Conservation (phyloP, 2,888 invertebrate genomes). For the Polydrusus pterygomalis region DNA sequence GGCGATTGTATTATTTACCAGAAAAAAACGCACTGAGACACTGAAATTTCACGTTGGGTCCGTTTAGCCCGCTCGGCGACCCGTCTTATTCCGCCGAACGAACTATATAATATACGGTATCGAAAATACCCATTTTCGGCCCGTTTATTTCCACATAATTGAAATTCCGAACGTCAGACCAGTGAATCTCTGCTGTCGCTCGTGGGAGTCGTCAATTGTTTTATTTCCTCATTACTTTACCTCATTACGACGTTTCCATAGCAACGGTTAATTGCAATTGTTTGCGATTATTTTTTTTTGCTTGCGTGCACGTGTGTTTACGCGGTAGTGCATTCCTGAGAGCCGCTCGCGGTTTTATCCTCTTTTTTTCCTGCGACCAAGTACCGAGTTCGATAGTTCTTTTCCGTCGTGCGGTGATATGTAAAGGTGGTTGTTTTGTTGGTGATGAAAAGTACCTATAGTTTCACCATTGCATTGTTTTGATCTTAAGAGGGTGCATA, state of each 20-base stretch:
- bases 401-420: too few relatives aligned
- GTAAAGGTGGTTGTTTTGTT: too few relatives aligned
- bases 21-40: too few relatives aligned
- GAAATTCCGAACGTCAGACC: conserved; percentile 36
- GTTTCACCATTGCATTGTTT: too few relatives aligned
- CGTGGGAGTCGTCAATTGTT: conserved; percentile 41
- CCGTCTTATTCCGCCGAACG: background rate
- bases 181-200: background rate
- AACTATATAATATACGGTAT: conserved; percentile 15
- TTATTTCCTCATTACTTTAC: conserved; percentile 34
- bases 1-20: too few relatives aligned
- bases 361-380: background rate
- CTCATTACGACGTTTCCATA: conserved; percentile 31
- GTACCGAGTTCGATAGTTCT: too few relatives aligned
- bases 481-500: too few relatives aligned
- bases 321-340: conserved; percentile 26
- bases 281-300: conserved; percentile 28
- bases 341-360: background rate
- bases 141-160: conserved; percentile 38
- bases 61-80: background rate
- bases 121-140: conserved; percentile 34
- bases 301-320: conserved; percentile 20
- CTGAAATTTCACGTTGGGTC: too few relatives aligned
- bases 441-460: too few relatives aligned
- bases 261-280: conserved; percentile 37